These are phyloP conservation scores for Trichacis sp. DNA, from an alignment of 2,888 invertebrate genomes.

Conservation along the genomic window DNA sequence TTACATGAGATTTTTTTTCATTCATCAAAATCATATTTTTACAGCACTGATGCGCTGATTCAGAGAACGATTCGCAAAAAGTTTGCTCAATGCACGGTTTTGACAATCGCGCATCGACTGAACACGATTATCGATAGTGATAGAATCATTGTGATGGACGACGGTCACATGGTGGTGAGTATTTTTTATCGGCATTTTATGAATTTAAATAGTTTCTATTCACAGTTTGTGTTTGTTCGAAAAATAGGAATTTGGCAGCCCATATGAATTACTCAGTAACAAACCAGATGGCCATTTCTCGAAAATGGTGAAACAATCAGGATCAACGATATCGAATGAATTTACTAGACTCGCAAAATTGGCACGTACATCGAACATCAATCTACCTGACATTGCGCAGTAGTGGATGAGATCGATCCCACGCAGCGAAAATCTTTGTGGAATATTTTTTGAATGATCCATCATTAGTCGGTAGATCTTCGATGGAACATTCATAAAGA, in stretches of 20 bases:
- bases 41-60: conserved; percentile 72
- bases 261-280: conserved; percentile 75
- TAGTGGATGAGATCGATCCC: no score
- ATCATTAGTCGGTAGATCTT: no score
- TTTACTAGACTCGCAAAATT: no score
- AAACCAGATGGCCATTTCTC: conserved; percentile 73
- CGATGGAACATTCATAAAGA: no score
- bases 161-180: conserved; percentile 76
- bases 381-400: no score
- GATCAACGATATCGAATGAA: no score
- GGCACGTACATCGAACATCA: no score
- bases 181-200: no score
- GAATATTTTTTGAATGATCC: no score
- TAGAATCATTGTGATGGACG: conserved; percentile 87
- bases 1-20: no score
- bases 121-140: conserved; percentile 95
- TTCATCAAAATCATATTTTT: conserved; percentile 20
- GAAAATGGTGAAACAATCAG: conserved; percentile 76
- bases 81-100: conserved; percentile 73
- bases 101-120: conserved; percentile 85
- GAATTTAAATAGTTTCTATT: background rate
- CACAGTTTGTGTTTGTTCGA: background rate
- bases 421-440: no score
- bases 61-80: conserved; percentile 73
- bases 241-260: conserved; percentile 77